phyloP scores from a whole-genome alignment of 2,888 invertebrate genomes.

The Cheilosia scutellata region DNA sequence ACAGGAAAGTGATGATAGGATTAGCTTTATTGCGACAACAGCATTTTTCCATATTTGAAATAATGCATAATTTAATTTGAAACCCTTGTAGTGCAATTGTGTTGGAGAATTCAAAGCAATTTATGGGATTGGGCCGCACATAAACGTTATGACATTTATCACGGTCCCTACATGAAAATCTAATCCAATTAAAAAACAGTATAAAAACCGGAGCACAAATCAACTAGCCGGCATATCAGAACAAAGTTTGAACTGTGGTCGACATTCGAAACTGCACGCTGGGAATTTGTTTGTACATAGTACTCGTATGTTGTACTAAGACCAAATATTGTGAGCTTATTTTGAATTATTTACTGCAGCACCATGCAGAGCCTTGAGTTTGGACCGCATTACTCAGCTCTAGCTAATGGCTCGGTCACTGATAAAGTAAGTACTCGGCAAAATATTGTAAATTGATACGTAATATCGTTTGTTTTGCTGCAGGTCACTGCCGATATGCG shows the following conservation, averaged over 20 bases:
- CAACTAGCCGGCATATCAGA: not conserved
- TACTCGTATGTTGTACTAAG: too few species aligned
- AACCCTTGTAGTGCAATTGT: not conserved
- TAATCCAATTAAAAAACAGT: not conserved
- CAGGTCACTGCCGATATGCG: slow-evolving; percentile 87
- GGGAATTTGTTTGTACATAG: too few species aligned
- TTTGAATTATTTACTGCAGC: too few species aligned
- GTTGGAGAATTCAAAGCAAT: not conserved
- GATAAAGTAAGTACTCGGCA: slow-evolving; percentile 50
- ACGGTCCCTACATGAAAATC: not conserved
- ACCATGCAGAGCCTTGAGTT: slow-evolving; percentile 30
- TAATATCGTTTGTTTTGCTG: not conserved
- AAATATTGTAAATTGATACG: too few species aligned
- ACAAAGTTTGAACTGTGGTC: not conserved
- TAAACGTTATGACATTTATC: not conserved
- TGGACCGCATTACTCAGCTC: slow-evolving; percentile 57
- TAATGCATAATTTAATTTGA: not conserved
- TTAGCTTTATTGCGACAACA: too few species aligned
- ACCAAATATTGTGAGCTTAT: too few species aligned
- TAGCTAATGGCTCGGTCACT: slow-evolving; percentile 67
- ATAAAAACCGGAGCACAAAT: not conserved
- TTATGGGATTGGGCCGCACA: not conserved
- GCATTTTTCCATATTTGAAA: too few species aligned
- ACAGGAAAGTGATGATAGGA: too few species aligned
- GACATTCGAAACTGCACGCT: too few species aligned